Conservation (phyloP, 2,888 invertebrate species). For the Cacoxenus indagator region DNA sequence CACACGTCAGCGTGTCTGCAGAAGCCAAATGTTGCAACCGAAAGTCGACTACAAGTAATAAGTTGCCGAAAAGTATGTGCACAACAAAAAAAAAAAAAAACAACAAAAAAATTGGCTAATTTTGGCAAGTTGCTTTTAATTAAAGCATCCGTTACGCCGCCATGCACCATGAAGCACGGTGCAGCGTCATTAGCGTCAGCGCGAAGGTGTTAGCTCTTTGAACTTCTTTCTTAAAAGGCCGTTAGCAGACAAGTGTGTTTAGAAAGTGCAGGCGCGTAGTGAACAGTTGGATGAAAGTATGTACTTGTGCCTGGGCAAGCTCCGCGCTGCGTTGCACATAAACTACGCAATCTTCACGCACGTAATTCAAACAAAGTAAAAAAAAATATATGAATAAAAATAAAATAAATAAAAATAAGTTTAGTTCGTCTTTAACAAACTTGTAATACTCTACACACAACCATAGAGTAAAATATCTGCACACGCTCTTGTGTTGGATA, state of each 20-base stretch:
- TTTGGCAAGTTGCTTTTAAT: slow-evolving; percentile 52
- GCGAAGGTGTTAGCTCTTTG: slow-evolving; percentile 55
- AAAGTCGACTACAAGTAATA: slow-evolving; percentile 51
- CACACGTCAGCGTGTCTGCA: slow-evolving; percentile 29
- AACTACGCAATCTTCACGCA: slow-evolving; percentile 63
- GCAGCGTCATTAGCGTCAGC: background rate
- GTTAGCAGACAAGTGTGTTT: slow-evolving; percentile 30
- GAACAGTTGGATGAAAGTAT: background rate
- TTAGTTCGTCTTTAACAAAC: too few species aligned
- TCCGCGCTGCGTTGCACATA: slow-evolving; percentile 33
- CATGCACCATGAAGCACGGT: slow-evolving; percentile 40
- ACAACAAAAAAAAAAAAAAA: too few species aligned
- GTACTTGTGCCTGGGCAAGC: background rate
- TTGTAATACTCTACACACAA: too few species aligned
- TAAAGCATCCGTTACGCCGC: slow-evolving; percentile 48
- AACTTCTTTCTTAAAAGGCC: slow-evolving; percentile 47
- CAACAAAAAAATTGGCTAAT: too few species aligned
- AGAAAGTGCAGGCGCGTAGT: background rate
- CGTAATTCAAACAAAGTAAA: slow-evolving; percentile 53
- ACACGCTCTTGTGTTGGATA: too few species aligned
- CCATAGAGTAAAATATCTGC: too few species aligned
- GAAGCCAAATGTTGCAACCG: slow-evolving; percentile 37
- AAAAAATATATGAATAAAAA: slow-evolving; percentile 11
- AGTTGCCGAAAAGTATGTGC: slow-evolving; percentile 24
- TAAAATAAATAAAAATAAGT: too few species aligned